Base-by-base conservation (phyloP, 2,797 vertebrate genomes). In the Falco biarmicus region DNA sequence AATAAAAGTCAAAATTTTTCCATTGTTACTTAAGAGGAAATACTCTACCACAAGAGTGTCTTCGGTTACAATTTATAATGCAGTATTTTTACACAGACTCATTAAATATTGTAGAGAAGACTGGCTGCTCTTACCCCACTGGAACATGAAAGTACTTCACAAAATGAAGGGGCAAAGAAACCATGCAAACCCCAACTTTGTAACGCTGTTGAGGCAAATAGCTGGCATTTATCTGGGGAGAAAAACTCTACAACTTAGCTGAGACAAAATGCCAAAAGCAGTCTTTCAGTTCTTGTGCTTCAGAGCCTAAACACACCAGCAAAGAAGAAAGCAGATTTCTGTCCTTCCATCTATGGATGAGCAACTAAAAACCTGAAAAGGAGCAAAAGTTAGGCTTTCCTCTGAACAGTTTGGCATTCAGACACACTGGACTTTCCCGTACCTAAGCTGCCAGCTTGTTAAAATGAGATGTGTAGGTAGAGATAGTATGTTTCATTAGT, bases 21-120 rank as follows among this genome's bases (percentile, higher is more conserved):
- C 32, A 51, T 86, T 90, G 31, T 87, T 81, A n/a, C 60, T 88
- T 51, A 66, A 91, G 31, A 91, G 61, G 48, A 95, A 95, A 59
- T 84, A 63, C 24, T 75, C 29, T 69, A 65, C 47, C 51, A 56
- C 68, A 81, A 71, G 17, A 78, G 43, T 59, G 43, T 47, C 69
- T 84, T 76, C 54, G 26, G 26, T 82, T 96, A 63, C 37, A 90
- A 73, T 84, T 90, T 84, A 39, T 66, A 87, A 69, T 14, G 32
- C 34, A 73, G 7, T 76, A 65, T 41, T 79, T 95, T 91, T 90
- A 90, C 43, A 22, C 54, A 45, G 15, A 14, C 28, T 69, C 47
- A 43, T 85, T 80, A 45, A 95, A 59, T 69, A 43, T 9, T 57
- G 24, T 68, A 87, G n/a, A 80, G 50, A 83, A 89, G 57, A 54